Evolutionary conservation across 2,113 vertebrate species (phyloP).

Genomic region (Heteronetta atricapilla): DNA sequence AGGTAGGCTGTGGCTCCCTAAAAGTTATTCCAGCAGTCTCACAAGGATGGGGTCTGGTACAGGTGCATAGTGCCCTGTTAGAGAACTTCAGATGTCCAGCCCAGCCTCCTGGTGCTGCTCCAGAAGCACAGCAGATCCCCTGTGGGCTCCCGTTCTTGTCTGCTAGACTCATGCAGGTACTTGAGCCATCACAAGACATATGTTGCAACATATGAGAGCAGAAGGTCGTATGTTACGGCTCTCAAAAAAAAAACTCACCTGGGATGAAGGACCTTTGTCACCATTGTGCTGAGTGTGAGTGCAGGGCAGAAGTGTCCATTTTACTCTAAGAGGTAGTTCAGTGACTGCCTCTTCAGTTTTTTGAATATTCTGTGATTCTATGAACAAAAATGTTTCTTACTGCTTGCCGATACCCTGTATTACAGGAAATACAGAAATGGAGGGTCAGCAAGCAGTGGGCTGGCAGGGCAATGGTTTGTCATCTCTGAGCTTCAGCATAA

Average conservation of each 20-base stretch:
- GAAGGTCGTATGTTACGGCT: neutral
- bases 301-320: neutral
- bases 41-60: rapidly evolving
- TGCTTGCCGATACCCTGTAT: neutral
- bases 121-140: neutral
- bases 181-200: neutral
- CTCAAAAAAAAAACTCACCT: neutral
- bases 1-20: neutral
- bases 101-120: neutral
- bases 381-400: neutral
- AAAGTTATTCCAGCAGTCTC: neutral
- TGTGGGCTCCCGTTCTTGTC: neutral
- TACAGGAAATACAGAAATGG: neutral
- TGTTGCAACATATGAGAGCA: neutral
- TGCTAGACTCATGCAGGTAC: neutral
- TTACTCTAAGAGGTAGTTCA: neutral
- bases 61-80: rapidly evolving
- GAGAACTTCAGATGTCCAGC: neutral
- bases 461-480: neutral
- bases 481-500: neutral
- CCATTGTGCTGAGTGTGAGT: neutral
- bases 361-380: neutral
- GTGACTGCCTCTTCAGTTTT: neutral
- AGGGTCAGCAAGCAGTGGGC: neutral
- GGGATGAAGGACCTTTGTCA: neutral